phyloP scores from a whole-genome alignment of 2,113 vertebrate species.

The Kryptolebias marmoratus region DNA sequence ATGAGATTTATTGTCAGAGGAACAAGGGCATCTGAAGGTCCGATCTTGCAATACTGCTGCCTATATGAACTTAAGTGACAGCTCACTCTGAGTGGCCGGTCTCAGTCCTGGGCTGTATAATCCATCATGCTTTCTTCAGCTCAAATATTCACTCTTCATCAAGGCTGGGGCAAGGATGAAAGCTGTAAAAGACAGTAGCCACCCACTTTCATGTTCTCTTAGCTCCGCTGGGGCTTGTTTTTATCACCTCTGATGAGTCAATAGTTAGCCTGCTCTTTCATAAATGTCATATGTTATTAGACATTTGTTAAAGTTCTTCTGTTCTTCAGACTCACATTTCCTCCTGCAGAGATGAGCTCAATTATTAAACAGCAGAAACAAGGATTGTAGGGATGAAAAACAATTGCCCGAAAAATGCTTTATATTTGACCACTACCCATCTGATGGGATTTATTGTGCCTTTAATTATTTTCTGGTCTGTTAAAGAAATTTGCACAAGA shows the following conservation, averaged over 20 bases:
- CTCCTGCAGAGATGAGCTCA: constrained; percentile 3
- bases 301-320: constrained; percentile 39
- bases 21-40: constrained; percentile 72
- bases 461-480: too few relatives aligned
- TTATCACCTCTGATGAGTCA: constrained; percentile 67
- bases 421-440: too few relatives aligned
- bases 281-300: constrained; percentile 55
- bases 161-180: constrained; percentile 52
- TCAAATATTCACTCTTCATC: constrained; percentile 61
- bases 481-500: too few relatives aligned
- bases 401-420: too few relatives aligned
- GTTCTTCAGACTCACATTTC: constrained; percentile 13
- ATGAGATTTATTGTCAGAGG: constrained; percentile 60
- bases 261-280: constrained; percentile 72
- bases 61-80: constrained; percentile 71
- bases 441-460: too few relatives aligned
- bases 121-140: constrained; percentile 67
- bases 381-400: too few relatives aligned
- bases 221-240: constrained; percentile 50
- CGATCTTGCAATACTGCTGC: constrained; percentile 32
- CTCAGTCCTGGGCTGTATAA: constrained; percentile 41
- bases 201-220: constrained; percentile 17
- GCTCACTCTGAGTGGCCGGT: constrained; percentile 65
- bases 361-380: constrained; percentile 4
- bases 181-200: constrained; percentile 64